These are phyloP conservation scores for Gerris buenoi DNA, from an alignment of 1,140 invertebrate genomes.

Conservation along the genomic window DNA sequence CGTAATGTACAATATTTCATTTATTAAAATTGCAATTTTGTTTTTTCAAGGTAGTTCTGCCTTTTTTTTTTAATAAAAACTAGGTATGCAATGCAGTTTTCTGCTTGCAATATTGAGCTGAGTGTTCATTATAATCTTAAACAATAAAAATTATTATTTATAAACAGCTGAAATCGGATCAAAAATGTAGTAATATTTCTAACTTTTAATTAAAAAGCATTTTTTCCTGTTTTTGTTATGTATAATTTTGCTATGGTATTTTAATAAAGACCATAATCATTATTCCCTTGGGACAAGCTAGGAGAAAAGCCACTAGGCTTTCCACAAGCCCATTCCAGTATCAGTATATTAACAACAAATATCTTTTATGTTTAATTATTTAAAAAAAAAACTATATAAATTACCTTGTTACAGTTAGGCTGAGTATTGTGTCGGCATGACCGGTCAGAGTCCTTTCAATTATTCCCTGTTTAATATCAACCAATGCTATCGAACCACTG, in stretches of 20 bases:
- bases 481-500: background rate
- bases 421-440: background rate
- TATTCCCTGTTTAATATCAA: background rate
- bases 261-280: background rate
- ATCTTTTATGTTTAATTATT: background rate
- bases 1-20: no score
- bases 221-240: background rate
- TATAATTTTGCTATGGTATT: background rate
- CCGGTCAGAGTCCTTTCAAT: background rate
- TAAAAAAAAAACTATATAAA: background rate
- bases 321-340: background rate
- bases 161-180: no score
- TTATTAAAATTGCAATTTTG: no score
- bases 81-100: no score
- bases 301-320: background rate
- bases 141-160: no score
- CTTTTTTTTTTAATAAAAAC: no score
- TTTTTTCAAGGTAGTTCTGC: no score
- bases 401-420: background rate
- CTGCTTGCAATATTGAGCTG: no score
- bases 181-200: no score
- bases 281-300: background rate
- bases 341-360: background rate
- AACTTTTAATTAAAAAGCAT: no score
- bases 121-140: no score